These are phyloP conservation scores for Bothrops alternatus DNA, from an alignment of 2,797 vertebrate species.

Conservation along the genomic window DNA sequence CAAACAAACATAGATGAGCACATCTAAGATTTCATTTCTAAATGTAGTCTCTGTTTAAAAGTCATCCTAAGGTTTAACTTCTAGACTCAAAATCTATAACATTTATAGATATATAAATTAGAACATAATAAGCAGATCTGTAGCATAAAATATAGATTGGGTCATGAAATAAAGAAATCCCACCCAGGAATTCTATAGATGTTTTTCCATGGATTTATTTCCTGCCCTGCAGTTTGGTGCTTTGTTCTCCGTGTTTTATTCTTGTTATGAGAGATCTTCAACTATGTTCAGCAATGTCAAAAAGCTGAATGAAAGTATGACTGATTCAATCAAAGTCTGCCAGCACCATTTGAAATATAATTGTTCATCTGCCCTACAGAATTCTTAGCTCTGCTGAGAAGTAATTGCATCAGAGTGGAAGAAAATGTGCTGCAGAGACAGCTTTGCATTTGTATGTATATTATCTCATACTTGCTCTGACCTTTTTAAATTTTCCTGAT, in stretches of 20 bases:
- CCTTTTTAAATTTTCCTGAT: not conserved
- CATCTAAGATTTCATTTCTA: not conserved
- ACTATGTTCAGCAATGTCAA: not conserved
- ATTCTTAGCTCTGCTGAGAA: not conserved
- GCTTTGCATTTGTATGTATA: not conserved
- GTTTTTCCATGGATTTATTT: not conserved
- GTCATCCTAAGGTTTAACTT: not conserved
- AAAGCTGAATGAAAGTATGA: conserved; percentile 22
- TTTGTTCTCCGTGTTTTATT: not conserved
- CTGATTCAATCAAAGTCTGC: conserved; percentile 8
- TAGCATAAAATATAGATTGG: not conserved
- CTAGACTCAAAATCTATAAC: not conserved
- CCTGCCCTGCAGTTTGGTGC: not conserved
- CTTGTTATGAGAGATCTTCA: conserved; percentile 26
- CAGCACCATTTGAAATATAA: not conserved
- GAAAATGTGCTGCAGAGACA: not conserved
- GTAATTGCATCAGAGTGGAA: not conserved
- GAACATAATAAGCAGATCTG: not conserved
- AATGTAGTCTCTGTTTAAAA: not conserved
- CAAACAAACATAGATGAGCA: not conserved
- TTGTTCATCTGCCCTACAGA: conserved; percentile 6
- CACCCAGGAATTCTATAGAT: not conserved
- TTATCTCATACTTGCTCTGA: not conserved
- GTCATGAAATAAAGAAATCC: not conserved
- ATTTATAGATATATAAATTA: not conserved